Conservation (phyloP, 1,140 invertebrate species). For the Elysia chlorotica region DNA sequence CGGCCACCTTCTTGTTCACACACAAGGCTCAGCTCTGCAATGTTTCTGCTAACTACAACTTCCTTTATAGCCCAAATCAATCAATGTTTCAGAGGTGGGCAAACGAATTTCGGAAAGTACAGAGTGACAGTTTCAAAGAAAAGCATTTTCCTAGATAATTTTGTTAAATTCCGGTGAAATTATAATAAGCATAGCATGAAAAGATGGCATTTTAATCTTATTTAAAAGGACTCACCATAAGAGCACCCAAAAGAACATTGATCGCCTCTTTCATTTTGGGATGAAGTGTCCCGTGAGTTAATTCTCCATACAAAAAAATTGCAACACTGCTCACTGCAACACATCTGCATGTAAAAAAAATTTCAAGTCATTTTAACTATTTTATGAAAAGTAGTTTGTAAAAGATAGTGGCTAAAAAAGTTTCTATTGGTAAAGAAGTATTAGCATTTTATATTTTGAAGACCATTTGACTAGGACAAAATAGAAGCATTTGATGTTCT, state of each 20-base stretch:
- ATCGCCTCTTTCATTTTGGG: slow-evolving; percentile 81
- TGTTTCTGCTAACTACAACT: too few species aligned
- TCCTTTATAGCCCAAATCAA: too few species aligned
- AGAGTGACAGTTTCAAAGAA: too few species aligned
- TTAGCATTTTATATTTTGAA: not conserved
- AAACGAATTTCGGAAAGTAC: too few species aligned
- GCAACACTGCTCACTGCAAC: slow-evolving; percentile 87
- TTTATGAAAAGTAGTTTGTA: not conserved
- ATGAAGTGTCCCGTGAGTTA: slow-evolving; percentile 69
- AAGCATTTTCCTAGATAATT: too few species aligned
- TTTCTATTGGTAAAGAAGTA: not conserved
- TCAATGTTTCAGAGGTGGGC: too few species aligned
- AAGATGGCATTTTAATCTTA: too few species aligned
- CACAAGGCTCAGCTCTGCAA: too few species aligned
- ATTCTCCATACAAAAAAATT: slow-evolving; percentile 81
- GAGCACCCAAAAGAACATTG: slow-evolving; percentile 81
- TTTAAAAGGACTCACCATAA: slow-evolving; percentile 72
- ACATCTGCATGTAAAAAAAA: slow-evolving; percentile 64
- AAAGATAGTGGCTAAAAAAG: not conserved
- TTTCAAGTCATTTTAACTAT: not conserved
- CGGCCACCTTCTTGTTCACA: slow-evolving; percentile 81
- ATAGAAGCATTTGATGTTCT: not conserved
- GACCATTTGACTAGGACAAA: not conserved
- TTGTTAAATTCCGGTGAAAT: too few species aligned
- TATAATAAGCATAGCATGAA: too few species aligned